Conservation (phyloP, 2,797 vertebrate genomes). For the Muscicapa comitata region DNA sequence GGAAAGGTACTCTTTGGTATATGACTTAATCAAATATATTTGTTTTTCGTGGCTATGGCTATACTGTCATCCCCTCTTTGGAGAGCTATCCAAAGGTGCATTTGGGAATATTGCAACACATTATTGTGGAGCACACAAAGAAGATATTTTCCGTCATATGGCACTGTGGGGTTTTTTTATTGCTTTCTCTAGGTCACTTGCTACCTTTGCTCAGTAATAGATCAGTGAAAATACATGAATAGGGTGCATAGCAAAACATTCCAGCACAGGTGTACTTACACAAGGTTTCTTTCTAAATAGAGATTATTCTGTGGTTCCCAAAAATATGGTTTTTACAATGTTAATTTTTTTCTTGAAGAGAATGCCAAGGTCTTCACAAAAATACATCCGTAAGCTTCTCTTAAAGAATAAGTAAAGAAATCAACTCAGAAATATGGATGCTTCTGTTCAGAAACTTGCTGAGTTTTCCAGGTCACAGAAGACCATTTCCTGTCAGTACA, state of each 20-base stretch:
- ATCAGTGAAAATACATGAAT: background rate
- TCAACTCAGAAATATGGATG: background rate
- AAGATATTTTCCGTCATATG: background rate
- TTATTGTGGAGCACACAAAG: background rate
- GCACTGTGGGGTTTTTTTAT: background rate
- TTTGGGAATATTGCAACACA: background rate
- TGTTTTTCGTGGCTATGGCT: background rate
- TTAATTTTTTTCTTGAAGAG: background rate
- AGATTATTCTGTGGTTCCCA: background rate
- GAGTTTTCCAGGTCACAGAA: constrained; percentile 52
- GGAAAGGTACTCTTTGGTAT: background rate
- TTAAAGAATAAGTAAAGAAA: background rate
- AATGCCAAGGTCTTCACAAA: background rate
- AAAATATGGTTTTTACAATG: background rate
- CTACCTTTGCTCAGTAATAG: background rate
- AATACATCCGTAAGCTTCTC: background rate
- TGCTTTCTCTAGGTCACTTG: background rate
- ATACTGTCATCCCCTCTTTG: background rate
- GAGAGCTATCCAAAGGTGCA: background rate
- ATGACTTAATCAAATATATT: background rate
- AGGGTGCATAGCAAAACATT: background rate
- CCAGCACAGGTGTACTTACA: background rate
- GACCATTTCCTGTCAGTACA: background rate
- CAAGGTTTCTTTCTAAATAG: background rate
- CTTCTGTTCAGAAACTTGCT: background rate